phyloP scores from a whole-genome alignment of 2,797 vertebrate species.

The Acomys russatus region DNA sequence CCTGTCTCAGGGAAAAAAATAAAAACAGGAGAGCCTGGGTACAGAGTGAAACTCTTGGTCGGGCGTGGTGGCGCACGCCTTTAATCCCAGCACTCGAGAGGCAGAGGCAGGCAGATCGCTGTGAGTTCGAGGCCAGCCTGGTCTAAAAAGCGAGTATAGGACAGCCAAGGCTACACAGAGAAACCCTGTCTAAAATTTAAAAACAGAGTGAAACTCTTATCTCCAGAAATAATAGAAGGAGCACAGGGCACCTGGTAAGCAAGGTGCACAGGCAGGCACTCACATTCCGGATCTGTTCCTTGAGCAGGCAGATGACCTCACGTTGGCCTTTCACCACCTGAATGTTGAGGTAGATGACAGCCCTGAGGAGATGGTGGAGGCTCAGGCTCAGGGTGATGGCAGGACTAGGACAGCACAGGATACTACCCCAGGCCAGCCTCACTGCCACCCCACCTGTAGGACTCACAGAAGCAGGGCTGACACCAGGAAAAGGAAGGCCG shows the following conservation, averaged over 20 bases:
- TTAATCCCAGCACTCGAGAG: too few relatives aligned
- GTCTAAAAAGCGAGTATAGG: too few relatives aligned
- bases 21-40: background rate
- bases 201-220: background rate
- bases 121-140: too few relatives aligned
- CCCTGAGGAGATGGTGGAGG: constrained; percentile 83
- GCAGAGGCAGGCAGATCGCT: too few relatives aligned
- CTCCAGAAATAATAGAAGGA: background rate
- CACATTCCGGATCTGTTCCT: constrained; percentile 95
- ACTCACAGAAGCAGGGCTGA: constrained; percentile 93
- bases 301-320: constrained; percentile 93
- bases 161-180: too few relatives aligned
- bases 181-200: too few relatives aligned
- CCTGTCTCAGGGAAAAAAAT: too few relatives aligned
- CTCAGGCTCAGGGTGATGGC: background rate
- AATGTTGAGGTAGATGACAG: constrained; percentile 94
- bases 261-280: constrained; percentile 22
- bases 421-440: accelerated
- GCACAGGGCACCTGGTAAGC: background rate
- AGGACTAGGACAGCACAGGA: too few relatives aligned
- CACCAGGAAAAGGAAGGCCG: constrained; percentile 91
- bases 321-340: constrained; percentile 95
- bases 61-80: too few relatives aligned
- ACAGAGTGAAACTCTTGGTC: too few relatives aligned
- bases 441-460: background rate